Evolutionary conservation across 2,797 vertebrate genomes (phyloP).

Genomic region (Momotus momota): DNA sequence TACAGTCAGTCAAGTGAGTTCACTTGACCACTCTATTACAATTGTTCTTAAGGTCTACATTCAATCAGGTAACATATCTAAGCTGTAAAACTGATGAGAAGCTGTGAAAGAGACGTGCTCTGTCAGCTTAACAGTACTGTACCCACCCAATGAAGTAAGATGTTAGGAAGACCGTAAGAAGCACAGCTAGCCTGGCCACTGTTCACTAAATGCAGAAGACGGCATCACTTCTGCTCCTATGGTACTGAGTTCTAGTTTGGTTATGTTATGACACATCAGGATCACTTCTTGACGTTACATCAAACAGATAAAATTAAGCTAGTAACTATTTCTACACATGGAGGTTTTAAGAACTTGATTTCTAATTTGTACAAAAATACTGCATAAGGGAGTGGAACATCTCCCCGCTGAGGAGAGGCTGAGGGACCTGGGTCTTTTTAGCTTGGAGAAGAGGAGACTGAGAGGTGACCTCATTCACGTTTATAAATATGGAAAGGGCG

Average conservation of each 20-base stretch:
- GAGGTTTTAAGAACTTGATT: neutral
- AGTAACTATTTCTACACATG: neutral
- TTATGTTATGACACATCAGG: neutral
- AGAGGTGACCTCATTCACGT: too few relatives aligned
- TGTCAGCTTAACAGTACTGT: neutral
- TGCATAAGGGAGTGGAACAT: neutral
- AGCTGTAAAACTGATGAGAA: conserved; percentile 19
- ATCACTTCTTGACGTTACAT: neutral
- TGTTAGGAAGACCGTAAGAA: neutral
- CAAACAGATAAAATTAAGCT: neutral
- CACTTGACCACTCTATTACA: neutral
- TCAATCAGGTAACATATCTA: neutral
- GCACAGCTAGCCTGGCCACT: neutral
- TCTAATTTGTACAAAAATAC: neutral
- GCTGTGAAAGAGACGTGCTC: neutral
- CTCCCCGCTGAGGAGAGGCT: too few relatives aligned
- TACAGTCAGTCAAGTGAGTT: neutral
- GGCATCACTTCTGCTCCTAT: neutral
- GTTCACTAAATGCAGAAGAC: neutral
- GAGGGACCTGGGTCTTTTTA: too few relatives aligned
- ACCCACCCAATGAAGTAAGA: neutral
- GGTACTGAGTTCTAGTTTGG: neutral
- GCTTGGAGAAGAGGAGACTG: too few relatives aligned
- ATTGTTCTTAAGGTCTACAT: neutral
- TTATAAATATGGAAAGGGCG: too few relatives aligned